Base-by-base conservation (phyloP, 2,888 invertebrate species). In the Habrosyne pyritoides region DNA sequence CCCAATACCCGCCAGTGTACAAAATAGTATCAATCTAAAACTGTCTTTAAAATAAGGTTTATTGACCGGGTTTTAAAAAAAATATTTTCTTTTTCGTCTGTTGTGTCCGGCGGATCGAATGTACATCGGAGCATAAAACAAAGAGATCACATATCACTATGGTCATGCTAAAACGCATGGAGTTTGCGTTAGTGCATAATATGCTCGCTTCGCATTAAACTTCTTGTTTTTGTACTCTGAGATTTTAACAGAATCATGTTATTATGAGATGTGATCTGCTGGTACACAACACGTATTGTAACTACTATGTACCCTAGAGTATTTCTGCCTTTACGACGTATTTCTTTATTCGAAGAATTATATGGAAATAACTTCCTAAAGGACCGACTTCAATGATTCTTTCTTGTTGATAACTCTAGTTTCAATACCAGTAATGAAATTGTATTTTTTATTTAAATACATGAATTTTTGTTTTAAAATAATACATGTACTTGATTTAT, bases 1-100 rank as follows among this genome's bases (percentile, higher is more conserved):
- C 91, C 77, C 91, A 92, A 92, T 92, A 91, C 91, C 91, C 91
- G 76, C 75, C 64, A 81, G 89, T 89, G 86, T 77, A 81, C 77
- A 72, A 77, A 52, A 66, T 84, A 81, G 78, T 81, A 81, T 78
- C 85, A 84, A 81, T 82, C 77, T 86, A 84, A 86, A 85, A 79
- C 87, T 89, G 87, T 89, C 82, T 86, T 75, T 81, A 79, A 83
- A 75, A 69, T 56, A 77, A 79, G 77, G 76, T 62, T 75, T 67
- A 57, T 59, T 66, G 75, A 73, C 83, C 84, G 82, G 83, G 84
- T 80, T 79, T 73, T 66, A 68, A 66, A 64, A 55, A 55, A 52
- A 54, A 53, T 48, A 54, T 60, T 57, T 42, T 57, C 52, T 52
- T 59, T 42, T 18, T 18, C 14, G 7, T 42, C 7, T 36, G n/a